Evolutionary conservation across 2,797 vertebrate species (phyloP).

Genomic region (Rhincodon typus): DNA sequence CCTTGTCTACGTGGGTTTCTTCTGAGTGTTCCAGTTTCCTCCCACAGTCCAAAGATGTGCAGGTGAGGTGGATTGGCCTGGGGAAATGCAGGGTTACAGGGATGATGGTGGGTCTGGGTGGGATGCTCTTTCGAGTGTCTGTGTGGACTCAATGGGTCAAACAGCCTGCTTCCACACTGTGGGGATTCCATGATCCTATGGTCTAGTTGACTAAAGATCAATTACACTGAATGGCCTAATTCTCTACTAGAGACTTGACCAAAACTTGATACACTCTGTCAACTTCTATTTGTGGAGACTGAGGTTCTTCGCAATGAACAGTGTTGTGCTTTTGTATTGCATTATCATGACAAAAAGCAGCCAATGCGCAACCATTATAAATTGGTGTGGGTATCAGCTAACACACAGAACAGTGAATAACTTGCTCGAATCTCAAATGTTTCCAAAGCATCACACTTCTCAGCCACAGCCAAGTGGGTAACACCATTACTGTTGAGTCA

Average conservation of each 20-base stretch:
- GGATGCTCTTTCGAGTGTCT: no score
- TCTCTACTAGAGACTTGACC: background rate
- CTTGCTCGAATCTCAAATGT: background rate
- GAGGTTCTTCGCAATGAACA: background rate
- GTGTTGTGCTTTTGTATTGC: background rate
- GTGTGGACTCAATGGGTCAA: no score
- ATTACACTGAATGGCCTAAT: background rate
- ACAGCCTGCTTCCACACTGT: no score
- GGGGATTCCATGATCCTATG: no score
- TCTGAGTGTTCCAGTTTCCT: no score
- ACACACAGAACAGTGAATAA: background rate
- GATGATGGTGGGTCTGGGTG: no score
- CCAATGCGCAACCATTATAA: background rate
- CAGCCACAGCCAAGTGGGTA: background rate
- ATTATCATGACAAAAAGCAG: background rate
- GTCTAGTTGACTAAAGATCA: background rate
- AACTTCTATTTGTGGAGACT: background rate
- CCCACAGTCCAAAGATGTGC: no score
- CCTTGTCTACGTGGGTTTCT: no score
- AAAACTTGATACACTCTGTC: background rate
- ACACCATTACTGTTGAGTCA: background rate
- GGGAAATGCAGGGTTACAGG: no score
- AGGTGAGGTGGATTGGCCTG: no score
- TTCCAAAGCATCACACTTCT: background rate
- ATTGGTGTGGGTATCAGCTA: background rate